Evolutionary conservation across 2,888 invertebrate species (phyloP), one percentile per base, ranked within the genome.

Genomic region (Rosalia funebris): DNA sequence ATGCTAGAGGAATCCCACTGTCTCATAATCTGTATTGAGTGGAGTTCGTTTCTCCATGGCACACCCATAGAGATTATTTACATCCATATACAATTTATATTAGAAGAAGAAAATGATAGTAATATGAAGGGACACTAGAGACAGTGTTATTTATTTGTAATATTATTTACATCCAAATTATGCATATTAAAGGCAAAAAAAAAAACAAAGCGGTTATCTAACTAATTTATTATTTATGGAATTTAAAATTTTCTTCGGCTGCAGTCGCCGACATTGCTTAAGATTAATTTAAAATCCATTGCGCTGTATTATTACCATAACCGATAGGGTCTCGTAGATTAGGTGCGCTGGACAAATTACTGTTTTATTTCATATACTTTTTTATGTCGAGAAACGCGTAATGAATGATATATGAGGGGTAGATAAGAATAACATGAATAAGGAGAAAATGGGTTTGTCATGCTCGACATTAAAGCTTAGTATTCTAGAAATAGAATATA

Each of bases 241-340:
- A 41, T 41, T 41, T 41, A 41, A 41, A 41, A 17, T 15, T 17
- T 41, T 41, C 41, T 9, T n/a, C 17, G 17, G 17, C 1, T 5
- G 41, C n/a, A 41, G 41, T 41, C 9, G 16, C 41, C 41, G 4
- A 9, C 4, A 16, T 15, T 41, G 41, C n/a, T 10, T 4, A 16
- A 19, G 17, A 16, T 41, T 41, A 19, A 41, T 19, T 41, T 16
- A 41, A 17, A 17, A 41, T 41, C 41, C 16, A 41, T 41, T 17
- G 15, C 17, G 4, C 17, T 41, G 16, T 17, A 5, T 41, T 41
- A 41, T n/a, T 41, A 41, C 1, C 41, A 41, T 19, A 41, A 41
- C 41, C n/a, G 41, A 3, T 16, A 16, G 15, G 17, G 17, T 41
- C 9, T 41, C 17, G 19, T 17, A 16, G 16, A 16, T 41, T n/a